phyloP scores from a whole-genome alignment of 92 coral and sea anemone species.

The Desmophyllum pertusum region DNA sequence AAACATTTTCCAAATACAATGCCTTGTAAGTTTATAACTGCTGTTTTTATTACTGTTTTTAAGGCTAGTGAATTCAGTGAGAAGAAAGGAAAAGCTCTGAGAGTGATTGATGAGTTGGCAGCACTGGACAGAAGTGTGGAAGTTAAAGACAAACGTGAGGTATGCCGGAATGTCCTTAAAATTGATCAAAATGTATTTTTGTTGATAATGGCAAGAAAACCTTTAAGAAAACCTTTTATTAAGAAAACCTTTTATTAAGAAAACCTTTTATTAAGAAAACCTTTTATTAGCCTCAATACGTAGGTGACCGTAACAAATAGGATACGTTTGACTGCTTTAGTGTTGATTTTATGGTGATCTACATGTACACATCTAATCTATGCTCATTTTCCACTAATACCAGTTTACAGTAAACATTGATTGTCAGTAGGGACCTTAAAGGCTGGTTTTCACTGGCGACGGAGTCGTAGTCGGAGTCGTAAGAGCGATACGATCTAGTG shows the following conservation, averaged over 20 bases:
- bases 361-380: too few relatives aligned
- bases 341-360: not conserved
- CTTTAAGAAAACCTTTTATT: too few relatives aligned
- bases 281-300: not conserved
- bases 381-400: too few relatives aligned
- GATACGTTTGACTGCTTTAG: not conserved
- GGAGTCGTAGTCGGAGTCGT: too few relatives aligned
- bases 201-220: too few relatives aligned
- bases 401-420: too few relatives aligned
- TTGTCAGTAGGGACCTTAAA: too few relatives aligned
- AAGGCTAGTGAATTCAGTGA: conserved; percentile 90
- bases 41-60: not conserved
- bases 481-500: too few relatives aligned
- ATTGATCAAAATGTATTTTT: not conserved
- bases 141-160: conserved; percentile 78
- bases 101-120: conserved; percentile 82
- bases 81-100: conserved; percentile 81
- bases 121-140: conserved; percentile 75
- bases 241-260: too few relatives aligned
- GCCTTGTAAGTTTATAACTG: not conserved
- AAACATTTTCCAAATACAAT: not conserved
- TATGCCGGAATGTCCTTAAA: not conserved
- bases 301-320: not conserved
- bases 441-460: too few relatives aligned
- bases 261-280: too few relatives aligned